Evolutionary conservation across 2,113 vertebrate species (phyloP).

Genomic region (Salvelinus alpinus): DNA sequence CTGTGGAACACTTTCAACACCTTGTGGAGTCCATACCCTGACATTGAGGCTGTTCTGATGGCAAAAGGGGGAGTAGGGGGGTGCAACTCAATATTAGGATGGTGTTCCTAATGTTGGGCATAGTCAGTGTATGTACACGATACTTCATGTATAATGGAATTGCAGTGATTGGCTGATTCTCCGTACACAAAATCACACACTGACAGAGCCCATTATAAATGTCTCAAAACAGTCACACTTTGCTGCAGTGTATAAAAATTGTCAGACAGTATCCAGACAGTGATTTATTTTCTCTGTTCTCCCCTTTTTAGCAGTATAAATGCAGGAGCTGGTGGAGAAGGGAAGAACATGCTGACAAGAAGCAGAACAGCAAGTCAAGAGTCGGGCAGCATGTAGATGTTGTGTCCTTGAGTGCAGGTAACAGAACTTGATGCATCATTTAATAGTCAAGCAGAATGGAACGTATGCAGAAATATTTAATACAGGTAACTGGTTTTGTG

Average conservation of each 20-base stretch:
- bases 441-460: background rate
- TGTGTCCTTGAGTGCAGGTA: background rate
- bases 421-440: background rate
- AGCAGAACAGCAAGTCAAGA: background rate
- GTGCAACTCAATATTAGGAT: too few species aligned
- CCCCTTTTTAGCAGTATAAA: background rate
- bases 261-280: slow-evolving; percentile 10
- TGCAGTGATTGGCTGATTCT: too few species aligned
- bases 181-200: too few species aligned
- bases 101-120: too few species aligned
- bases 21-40: too few species aligned
- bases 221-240: too few species aligned
- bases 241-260: background rate
- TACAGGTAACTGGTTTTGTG: background rate
- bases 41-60: too few species aligned
- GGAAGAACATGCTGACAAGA: background rate
- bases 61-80: too few species aligned
- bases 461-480: background rate
- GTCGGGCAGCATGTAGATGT: background rate
- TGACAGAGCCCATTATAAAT: too few species aligned
- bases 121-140: too few species aligned
- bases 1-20: too few species aligned
- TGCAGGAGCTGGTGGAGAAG: slow-evolving; percentile 8
- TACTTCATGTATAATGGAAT: too few species aligned
- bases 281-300: background rate